Percentiles rank a stretch among this genome's conserved stretches.
Evolutionary conservation across 2,797 vertebrate genomes (phyloP).

Genomic region (Prunella strophiata): DNA sequence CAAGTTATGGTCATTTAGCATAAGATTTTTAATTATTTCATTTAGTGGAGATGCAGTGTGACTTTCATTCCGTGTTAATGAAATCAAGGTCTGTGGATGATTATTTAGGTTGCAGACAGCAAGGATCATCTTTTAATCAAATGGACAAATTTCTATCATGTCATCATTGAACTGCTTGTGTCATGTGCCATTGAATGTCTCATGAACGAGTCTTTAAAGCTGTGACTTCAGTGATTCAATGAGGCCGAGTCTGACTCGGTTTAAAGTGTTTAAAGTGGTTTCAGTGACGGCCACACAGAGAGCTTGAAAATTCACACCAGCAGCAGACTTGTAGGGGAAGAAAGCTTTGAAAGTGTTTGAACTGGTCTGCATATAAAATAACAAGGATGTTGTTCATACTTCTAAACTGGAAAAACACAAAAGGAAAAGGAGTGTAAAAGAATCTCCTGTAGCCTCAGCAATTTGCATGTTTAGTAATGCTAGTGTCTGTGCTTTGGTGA

Average conservation of each 20-base stretch:
- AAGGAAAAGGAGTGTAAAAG: neutral
- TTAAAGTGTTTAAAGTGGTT: constrained; percentile 33
- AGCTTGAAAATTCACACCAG: constrained; percentile 57
- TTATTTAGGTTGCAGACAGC: neutral
- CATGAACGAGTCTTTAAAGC: constrained; percentile 2
- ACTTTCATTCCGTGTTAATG: neutral
- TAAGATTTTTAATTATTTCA: neutral
- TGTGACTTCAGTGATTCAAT: constrained; percentile 27
- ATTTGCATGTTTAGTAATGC: neutral
- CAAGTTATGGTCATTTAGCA: neutral
- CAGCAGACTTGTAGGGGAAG: neutral
- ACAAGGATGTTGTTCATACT: constrained; percentile 51
- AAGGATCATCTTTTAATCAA: constrained; percentile 41
- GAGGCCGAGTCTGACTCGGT: neutral
- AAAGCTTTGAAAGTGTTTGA: constrained; percentile 44
- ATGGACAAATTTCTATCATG: neutral
- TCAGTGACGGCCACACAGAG: constrained; percentile 42
- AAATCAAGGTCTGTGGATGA: neutral
- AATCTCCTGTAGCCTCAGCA: neutral
- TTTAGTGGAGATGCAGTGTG: neutral
- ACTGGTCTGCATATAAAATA: constrained; percentile 25
- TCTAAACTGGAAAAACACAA: constrained; percentile 55
- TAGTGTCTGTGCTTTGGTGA: neutral
- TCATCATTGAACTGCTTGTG: neutral
- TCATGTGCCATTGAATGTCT: constrained; percentile 15